Percentiles rank a stretch among this genome's conserved stretches.
Evolutionary conservation across 2,113 vertebrate species (phyloP).

Genomic region (Neotragus pygmaeus): DNA sequence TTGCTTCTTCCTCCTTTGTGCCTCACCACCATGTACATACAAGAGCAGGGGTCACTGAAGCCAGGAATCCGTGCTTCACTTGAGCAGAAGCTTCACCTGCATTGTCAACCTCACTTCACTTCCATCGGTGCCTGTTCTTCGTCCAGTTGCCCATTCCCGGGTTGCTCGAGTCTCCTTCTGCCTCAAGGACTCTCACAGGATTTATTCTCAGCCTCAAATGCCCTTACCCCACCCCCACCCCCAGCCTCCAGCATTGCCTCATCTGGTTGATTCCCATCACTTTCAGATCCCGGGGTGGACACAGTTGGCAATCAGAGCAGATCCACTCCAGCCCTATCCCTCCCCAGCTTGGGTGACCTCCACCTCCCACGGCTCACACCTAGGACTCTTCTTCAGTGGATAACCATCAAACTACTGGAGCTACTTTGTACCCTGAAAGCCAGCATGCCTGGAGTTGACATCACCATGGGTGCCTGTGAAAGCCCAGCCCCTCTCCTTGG

Average conservation of each 20-base stretch:
- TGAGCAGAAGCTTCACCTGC: background rate
- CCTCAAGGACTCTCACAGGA: background rate
- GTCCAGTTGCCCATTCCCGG: accelerated
- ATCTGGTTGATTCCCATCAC: background rate
- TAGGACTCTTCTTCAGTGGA: background rate
- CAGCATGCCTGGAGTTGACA: background rate
- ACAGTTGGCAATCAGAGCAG: accelerated
- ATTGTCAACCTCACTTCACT: background rate
- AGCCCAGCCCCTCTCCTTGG: background rate
- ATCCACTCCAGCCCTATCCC: too few relatives aligned
- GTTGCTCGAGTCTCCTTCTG: background rate
- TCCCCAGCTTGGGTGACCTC: background rate
- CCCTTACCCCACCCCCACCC: background rate
- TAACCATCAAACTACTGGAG: background rate
- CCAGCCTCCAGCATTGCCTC: background rate
- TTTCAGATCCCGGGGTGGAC: background rate
- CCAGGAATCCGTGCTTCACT: background rate
- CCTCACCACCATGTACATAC: background rate
- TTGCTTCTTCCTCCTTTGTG: background rate
- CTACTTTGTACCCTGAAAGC: background rate
- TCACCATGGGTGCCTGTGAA: too few relatives aligned
- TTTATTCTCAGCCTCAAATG: background rate
- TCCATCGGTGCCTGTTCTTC: background rate
- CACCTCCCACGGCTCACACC: background rate
- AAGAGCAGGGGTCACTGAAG: background rate